Evolutionary conservation across 2,113 vertebrate species (phyloP).

Genomic region (Brachyhypopomus gauderio): DNA sequence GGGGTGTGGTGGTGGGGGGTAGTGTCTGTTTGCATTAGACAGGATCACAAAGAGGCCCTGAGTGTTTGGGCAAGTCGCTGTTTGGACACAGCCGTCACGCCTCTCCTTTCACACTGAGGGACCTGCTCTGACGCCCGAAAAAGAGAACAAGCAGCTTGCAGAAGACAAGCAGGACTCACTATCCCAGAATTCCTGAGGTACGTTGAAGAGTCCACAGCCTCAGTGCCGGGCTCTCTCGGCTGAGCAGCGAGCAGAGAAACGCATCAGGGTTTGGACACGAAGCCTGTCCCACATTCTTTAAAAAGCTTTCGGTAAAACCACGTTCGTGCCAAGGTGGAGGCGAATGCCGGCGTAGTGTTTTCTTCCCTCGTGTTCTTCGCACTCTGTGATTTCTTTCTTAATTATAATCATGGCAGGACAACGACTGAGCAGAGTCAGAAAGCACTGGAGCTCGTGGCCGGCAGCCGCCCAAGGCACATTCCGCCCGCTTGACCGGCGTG

Average conservation of each 20-base stretch:
- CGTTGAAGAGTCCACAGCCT: neutral
- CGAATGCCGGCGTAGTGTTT: neutral
- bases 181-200: slow-evolving; percentile 14
- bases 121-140: slow-evolving; percentile 25
- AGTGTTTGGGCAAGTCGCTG: slow-evolving; percentile 21
- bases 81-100: slow-evolving; percentile 51
- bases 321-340: neutral
- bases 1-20: neutral
- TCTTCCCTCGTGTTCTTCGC: neutral
- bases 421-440: neutral
- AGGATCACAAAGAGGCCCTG: slow-evolving; percentile 37
- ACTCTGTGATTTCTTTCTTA: slow-evolving; percentile 8
- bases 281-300: neutral
- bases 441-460: neutral
- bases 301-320: neutral
- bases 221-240: too few species aligned
- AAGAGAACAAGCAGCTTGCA: neutral
- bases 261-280: neutral
- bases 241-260: too few species aligned
- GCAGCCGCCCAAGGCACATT: slow-evolving; percentile 6
- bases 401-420: slow-evolving; percentile 12
- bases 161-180: slow-evolving; percentile 11
- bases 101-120: slow-evolving; percentile 36
- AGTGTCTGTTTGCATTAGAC: slow-evolving; percentile 50
- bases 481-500: slow-evolving; percentile 11